Evolutionary conservation across 2,797 vertebrate species (phyloP), one percentile per base, ranked within the genome.

Genomic region (Falco novaeseelandiae): DNA sequence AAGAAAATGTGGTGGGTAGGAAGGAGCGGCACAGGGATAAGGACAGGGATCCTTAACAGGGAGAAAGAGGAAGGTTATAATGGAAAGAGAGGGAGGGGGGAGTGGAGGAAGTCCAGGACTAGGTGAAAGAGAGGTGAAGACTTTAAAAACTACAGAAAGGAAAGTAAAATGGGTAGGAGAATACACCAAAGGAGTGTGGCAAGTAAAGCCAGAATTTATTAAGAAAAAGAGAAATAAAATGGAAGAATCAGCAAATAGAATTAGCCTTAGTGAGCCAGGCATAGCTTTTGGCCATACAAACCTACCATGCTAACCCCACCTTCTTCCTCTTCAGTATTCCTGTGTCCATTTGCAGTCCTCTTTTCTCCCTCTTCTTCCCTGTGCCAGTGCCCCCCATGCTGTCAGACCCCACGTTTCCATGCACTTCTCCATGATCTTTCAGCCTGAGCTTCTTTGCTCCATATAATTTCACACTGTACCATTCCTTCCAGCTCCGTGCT

Each of bases 271-370:
- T 26, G 18, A 87, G 13, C 9, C 32, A 46, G 13, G 22, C 89
- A 18, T 46, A 38, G 22, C 8, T 72, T 81, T 62, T 6, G 12
- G 16, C 15, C 22, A 14, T 51, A 23, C 36, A 69, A 85, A 65
- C 18, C 6, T 5, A 69, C 2, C 2, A 13, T 2, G 2, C 2
- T 55, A 65, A 65, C 9, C 10, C 3, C 17, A 76, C 3, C 9
- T 51, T 54, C 36, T 44, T 57, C 14, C 19, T 79, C 11, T 61
- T 89, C 38, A 73, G 8, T 48, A 27, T 32, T 86, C 38, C n/a
- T 57, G 3, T 46, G 29, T 14, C 49, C 30, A 51, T 42, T 59
- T 77, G 16, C 22, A 82, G 20, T 52, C 8, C 5, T 63, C 44
- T 26, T 79, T 93, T 65, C n/a, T 84, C 11, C 5, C 34, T 72